Conservation (phyloP, 35 echinoderm and acorn worm genomes). For the Eucidaris tribuloides region DNA sequence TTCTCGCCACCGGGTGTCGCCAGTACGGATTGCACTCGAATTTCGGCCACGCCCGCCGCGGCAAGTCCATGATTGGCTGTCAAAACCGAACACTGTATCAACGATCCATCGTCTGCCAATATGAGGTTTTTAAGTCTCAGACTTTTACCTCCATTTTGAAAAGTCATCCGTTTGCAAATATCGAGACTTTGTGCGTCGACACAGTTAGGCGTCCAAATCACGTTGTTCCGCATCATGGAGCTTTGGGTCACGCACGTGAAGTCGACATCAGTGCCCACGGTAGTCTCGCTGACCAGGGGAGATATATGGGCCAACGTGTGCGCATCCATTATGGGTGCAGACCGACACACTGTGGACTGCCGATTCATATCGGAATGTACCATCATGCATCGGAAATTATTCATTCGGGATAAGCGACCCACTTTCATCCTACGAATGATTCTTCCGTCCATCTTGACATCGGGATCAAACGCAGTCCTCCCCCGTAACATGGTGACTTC, state of each 20-base stretch:
- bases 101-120: not conserved
- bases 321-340: not conserved
- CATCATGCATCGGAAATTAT: constrained; percentile 10
- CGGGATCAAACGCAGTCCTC: not conserved
- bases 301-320: not conserved
- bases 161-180: constrained; percentile 1
- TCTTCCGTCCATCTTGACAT: not conserved
- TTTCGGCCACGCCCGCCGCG: constrained; percentile 10
- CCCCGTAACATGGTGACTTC: not conserved
- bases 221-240: not conserved
- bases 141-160: not conserved
- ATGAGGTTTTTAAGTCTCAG: not conserved
- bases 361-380: constrained; percentile 1
- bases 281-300: not conserved
- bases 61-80: not conserved
- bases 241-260: not conserved
- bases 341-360: not conserved
- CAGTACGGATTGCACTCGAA: not conserved
- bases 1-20: not conserved
- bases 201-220: constrained; percentile 28
- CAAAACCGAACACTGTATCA: constrained; percentile 20
- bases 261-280: not conserved
- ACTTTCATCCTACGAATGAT: constrained; percentile 6
- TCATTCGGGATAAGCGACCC: not conserved
- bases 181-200: not conserved